Evolutionary conservation across 2,113 vertebrate genomes (phyloP), one percentile per base, ranked within the genome.

Genomic region (Pongo pygmaeus): DNA sequence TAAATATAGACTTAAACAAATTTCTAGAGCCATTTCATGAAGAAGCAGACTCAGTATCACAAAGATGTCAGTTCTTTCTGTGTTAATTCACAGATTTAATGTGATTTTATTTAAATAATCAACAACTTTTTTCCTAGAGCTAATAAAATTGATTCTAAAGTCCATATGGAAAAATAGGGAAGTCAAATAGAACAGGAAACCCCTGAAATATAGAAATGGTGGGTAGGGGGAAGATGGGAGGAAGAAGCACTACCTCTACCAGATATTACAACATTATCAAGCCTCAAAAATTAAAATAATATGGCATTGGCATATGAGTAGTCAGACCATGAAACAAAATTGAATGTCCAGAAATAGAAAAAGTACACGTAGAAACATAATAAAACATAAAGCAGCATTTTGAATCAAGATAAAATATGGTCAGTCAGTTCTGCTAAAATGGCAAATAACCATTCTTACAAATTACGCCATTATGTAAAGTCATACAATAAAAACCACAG

Each of bases 271-370:
- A 77, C 40, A 77, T 75, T 72, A 83, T 61, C n/a, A 91, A 91
- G 7, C 17, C 27, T 91, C 77, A 94, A 97, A 84, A 78, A 84
- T 88, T 78, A 93, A 95, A 88, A 61, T 77, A 55, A 64, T 27
- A 12, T 64, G 8, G 30, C 11, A 84, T 78, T 74, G 30, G 30
- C 43, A 78, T 67, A 35, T 83, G n/a, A 43, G 17, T 87, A 78
- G 23, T 67, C 27, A 77, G 46, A 61, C 13, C 23, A 40, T 72
- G 78, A 72, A 94, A 88, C 30, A 93, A 91, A 91, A 61, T 32
- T 55, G 16, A 48, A 87, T 72, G 13, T 91, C 3, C 13, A 40
- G 43, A 69, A 95, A 77, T 52, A 61, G 40, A 59, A 93, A 95
- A 85, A 25, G 6, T 59, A n/a, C 17, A 87, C 11, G n/a, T 69